Evolutionary conservation across 2,888 invertebrate genomes (phyloP).

Genomic region (Alloscopus bannaensis): DNA sequence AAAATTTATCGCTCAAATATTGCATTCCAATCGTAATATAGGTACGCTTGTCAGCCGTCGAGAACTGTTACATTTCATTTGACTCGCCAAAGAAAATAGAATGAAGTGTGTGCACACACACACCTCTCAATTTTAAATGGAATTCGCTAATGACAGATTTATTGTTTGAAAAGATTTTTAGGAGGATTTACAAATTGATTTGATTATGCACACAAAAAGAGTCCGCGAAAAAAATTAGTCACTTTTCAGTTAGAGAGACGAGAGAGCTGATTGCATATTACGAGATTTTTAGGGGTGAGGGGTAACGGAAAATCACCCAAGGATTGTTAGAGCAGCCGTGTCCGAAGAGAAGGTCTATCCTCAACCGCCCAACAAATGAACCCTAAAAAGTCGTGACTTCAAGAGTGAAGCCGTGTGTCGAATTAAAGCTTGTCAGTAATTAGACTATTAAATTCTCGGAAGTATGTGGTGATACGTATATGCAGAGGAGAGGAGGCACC

Average conservation of each 20-base stretch:
- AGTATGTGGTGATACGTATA: no score
- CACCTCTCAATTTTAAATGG: slow-evolving; percentile 19
- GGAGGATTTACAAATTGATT: slow-evolving; percentile 17
- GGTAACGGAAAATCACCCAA: slow-evolving; percentile 40
- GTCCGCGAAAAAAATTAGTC: no score
- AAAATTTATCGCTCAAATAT: no score
- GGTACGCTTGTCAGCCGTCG: no score
- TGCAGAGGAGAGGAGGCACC: no score
- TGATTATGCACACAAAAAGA: slow-evolving; percentile 6
- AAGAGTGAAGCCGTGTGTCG: slow-evolving; percentile 7
- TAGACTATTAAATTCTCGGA: slow-evolving; percentile 54
- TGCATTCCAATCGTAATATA: no score
- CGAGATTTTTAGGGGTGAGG: no score
- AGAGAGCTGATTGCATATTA: no score
- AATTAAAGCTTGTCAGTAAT: slow-evolving; percentile 47
- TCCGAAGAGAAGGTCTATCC: slow-evolving; percentile 15
- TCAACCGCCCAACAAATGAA: neutral
- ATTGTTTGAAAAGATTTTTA: slow-evolving; percentile 18
- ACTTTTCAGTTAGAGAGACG: no score
- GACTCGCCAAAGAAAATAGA: no score
- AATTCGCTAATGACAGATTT: slow-evolving; percentile 32
- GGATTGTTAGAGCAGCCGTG: slow-evolving; percentile 17
- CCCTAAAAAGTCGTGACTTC: slow-evolving; percentile 8
- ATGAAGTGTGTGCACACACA: slow-evolving; percentile 1
- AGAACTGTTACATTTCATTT: no score